Evolutionary conservation across 2,797 vertebrate genomes (phyloP).

Genomic region (Tarsius wallacei): DNA sequence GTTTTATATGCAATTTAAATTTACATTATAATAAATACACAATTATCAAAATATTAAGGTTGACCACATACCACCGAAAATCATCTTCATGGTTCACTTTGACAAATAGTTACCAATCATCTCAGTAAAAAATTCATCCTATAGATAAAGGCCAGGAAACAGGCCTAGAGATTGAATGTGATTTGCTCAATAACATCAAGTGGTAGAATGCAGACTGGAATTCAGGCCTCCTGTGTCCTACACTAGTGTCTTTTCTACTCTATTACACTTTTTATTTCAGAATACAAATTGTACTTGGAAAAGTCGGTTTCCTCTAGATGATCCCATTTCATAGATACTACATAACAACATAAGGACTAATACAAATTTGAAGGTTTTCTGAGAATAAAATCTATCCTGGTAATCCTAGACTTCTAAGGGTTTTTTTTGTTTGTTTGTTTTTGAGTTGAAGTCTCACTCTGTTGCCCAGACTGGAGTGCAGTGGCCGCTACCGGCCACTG

Average conservation of each 20-base stretch:
- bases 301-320: slow-evolving; percentile 35
- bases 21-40: slow-evolving; percentile 6
- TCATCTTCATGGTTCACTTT: neutral
- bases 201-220: neutral
- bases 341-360: slow-evolving; percentile 44
- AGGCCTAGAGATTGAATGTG: neutral
- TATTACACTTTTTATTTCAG: neutral
- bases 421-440: neutral
- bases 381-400: slow-evolving; percentile 21
- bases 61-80: neutral
- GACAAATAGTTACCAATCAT: neutral
- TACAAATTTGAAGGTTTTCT: slow-evolving; percentile 32
- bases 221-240: neutral
- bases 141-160: neutral
- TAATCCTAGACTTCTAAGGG: slow-evolving; percentile 47
- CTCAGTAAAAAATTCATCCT: slow-evolving; percentile 24
- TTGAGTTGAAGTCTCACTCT: too few relatives aligned
- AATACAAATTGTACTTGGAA: slow-evolving; percentile 33
- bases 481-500: too few relatives aligned
- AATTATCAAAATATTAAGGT: slow-evolving; percentile 36
- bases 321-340: neutral
- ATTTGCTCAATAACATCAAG: slow-evolving; percentile 31
- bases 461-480: too few relatives aligned
- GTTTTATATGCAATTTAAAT: slow-evolving; percentile 43
- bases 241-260: neutral